Conservation (phyloP, 2,797 vertebrate genomes). For the Melanogrammus aeglefinus region DNA sequence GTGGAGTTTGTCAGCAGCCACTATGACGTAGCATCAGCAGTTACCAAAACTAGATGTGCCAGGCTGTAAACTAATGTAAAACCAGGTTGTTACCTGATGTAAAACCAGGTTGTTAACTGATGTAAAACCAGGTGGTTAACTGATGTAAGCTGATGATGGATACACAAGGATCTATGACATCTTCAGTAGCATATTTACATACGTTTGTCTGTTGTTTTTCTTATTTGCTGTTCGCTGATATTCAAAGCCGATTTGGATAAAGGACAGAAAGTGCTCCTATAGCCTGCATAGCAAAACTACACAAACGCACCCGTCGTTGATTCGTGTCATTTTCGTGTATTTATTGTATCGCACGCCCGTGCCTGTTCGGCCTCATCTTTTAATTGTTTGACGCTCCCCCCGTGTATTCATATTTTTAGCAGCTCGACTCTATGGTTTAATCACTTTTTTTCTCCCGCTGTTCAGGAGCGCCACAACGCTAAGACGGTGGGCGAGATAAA, state of each 20-base stretch:
- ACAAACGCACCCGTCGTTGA: background rate
- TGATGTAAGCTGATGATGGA: background rate
- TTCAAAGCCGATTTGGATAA: background rate
- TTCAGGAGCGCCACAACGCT: slow-evolving; percentile 91
- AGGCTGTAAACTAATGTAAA: background rate
- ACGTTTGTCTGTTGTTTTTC: background rate
- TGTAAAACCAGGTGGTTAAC: background rate
- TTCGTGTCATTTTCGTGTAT: background rate
- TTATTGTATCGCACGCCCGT: slow-evolving; percentile 41
- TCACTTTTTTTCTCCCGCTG: slow-evolving; percentile 23
- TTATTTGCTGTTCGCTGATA: background rate
- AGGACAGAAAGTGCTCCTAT: background rate
- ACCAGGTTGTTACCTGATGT: background rate
- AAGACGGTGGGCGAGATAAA: slow-evolving; percentile 99
- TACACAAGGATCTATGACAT: too few relatives aligned
- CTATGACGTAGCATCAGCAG: background rate
- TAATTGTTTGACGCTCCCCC: background rate
- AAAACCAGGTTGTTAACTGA: too few relatives aligned
- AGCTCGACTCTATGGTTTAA: background rate
- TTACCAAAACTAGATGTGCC: background rate
- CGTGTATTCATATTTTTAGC: background rate
- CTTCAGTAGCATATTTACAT: background rate
- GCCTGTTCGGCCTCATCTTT: background rate
- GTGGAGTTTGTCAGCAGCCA: background rate
- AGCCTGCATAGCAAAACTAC: background rate